Conservation (phyloP, 1,140 invertebrate species). For the Idris sp. region DNA sequence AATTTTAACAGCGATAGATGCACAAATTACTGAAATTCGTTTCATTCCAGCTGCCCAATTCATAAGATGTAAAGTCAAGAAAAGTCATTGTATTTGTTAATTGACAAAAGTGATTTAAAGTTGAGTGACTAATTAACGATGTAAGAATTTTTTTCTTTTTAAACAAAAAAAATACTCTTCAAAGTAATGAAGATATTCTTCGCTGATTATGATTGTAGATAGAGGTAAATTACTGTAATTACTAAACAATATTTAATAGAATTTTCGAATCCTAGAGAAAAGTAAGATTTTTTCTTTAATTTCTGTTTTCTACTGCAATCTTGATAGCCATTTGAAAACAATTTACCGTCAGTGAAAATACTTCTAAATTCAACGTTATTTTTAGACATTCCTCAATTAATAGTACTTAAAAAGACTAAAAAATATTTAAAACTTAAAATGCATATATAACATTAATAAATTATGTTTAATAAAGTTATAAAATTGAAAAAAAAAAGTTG, state of each 20-base stretch:
- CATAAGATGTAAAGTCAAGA: constrained; percentile 10
- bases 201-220: constrained; percentile 18
- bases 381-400: too few species aligned
- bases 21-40: constrained; percentile 21
- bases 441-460: too few species aligned
- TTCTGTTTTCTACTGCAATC: too few species aligned
- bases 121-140: constrained; percentile 32
- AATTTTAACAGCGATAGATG: constrained; percentile 50
- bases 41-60: constrained; percentile 17
- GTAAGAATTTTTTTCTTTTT: constrained; percentile 18
- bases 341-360: too few species aligned
- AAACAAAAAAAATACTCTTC: constrained; percentile 6
- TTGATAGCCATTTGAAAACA: too few species aligned
- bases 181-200: constrained; percentile 31
- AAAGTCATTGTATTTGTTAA: constrained; percentile 37
- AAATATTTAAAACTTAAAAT: too few species aligned
- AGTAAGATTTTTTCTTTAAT: too few species aligned
- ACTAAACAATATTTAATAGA: background rate
- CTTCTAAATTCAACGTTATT: too few species aligned
- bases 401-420: too few species aligned
- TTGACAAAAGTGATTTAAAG: constrained; percentile 37
- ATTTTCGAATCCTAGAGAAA: too few species aligned
- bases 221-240: background rate
- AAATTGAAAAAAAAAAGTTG: too few species aligned
- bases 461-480: too few species aligned